These are phyloP conservation scores for Tachina grossa DNA, from an alignment of 2,888 invertebrate species.

Conservation along the genomic window DNA sequence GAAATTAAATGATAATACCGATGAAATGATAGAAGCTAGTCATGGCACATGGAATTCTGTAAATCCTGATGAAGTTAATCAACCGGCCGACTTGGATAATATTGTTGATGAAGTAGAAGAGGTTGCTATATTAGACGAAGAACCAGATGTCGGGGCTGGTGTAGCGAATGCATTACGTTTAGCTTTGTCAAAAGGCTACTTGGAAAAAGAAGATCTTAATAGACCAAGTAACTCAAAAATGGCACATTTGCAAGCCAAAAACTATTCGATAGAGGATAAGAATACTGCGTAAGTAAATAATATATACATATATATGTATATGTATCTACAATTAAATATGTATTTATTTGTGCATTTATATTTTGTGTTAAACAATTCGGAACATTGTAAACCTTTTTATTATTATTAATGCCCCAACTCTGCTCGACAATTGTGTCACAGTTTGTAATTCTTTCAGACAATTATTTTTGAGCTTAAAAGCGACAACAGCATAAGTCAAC, in stretches of 20 bases:
- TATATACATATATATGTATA: background rate
- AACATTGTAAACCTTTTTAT: too few relatives aligned
- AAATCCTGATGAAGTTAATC: slow-evolving; percentile 84
- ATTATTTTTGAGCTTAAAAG: too few relatives aligned
- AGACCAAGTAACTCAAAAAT: slow-evolving; percentile 88
- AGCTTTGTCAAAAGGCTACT: slow-evolving; percentile 96
- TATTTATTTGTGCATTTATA: background rate
- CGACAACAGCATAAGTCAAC: too few relatives aligned
- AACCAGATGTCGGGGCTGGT: slow-evolving; percentile 95
- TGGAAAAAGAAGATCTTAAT: slow-evolving; percentile 91
- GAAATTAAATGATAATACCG: slow-evolving; percentile 73
- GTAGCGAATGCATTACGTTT: slow-evolving; percentile 95
- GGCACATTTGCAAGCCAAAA: slow-evolving; percentile 90
- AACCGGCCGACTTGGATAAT: slow-evolving; percentile 83
- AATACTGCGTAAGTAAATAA: slow-evolving; percentile 87
- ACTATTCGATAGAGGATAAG: slow-evolving; percentile 92
- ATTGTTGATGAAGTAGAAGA: slow-evolving; percentile 82
- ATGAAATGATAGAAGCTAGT: slow-evolving; percentile 83
- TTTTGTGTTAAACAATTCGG: background rate
- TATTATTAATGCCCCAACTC: too few relatives aligned
- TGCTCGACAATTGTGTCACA: too few relatives aligned
- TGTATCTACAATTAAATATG: too few relatives aligned
- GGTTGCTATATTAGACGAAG: slow-evolving; percentile 89
- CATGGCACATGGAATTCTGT: slow-evolving; percentile 94
- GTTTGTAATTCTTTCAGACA: too few relatives aligned